A percentile compares a stretch with the other conserved stretches of the same genome.
Conservation (phyloP, 2,888 invertebrate genomes). For the Melinopterus prodromus region DNA sequence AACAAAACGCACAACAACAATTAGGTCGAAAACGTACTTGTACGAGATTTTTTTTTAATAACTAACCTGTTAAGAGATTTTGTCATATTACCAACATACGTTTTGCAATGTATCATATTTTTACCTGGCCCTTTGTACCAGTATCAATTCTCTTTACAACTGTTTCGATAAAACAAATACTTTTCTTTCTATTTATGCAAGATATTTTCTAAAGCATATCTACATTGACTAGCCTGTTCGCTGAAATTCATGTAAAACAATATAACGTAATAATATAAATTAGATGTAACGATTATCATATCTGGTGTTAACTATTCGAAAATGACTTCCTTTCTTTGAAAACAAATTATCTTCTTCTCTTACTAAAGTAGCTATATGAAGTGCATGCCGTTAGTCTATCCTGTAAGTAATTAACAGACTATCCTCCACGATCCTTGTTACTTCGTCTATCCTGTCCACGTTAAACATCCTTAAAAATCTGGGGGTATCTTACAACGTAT, state of each 20-base stretch:
- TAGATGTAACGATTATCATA: not conserved
- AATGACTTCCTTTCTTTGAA: conserved; percentile 10
- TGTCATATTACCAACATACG: too few species aligned
- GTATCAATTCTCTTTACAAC: too few species aligned
- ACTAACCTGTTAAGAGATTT: too few species aligned
- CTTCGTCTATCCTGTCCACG: not conserved
- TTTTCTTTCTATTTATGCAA: too few species aligned
- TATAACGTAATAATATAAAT: not conserved
- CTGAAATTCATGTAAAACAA: not conserved
- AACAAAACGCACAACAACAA: too few species aligned
- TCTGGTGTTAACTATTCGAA: conserved; percentile 17
- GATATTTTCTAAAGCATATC: too few species aligned
- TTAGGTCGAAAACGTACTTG: too few species aligned
- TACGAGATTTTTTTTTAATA: too few species aligned
- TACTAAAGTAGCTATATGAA: conserved; percentile 19
- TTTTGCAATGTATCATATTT: too few species aligned
- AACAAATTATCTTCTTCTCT: conserved; percentile 9
- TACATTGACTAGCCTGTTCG: too few species aligned
- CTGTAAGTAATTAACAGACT: not conserved
- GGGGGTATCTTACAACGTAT: conserved; percentile 10
- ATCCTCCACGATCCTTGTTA: not conserved
- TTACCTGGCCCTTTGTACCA: too few species aligned
- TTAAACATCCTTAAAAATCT: conserved; percentile 11
- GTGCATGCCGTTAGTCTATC: conserved; percentile 8
- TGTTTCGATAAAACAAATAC: too few species aligned